Conservation (phyloP, 2,797 vertebrate species). For the Astyanax mexicanus region DNA sequence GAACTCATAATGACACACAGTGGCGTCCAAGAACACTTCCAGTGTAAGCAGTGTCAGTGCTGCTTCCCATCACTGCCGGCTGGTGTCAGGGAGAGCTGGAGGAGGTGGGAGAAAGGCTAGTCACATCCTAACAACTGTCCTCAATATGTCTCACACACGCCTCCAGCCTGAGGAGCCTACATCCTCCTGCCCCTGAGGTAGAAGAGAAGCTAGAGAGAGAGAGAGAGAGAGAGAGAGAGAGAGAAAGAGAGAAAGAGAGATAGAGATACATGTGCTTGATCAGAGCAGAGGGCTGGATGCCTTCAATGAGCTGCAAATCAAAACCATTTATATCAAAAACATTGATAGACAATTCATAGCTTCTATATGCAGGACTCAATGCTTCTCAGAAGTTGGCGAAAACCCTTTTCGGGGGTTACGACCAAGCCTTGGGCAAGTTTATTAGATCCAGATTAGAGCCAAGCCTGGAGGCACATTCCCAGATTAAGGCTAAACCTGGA, state of each 20-base stretch:
- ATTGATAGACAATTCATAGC: not conserved
- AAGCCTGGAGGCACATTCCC: too few relatives aligned
- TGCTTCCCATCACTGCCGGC: constrained; percentile 1
- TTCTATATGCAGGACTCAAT: not conserved
- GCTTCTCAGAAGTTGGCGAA: not conserved
- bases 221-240: too few relatives aligned
- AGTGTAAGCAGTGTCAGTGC: constrained; percentile 13
- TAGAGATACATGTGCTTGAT: constrained; percentile 11
- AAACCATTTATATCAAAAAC: constrained; percentile 21
- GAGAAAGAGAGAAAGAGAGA: too few relatives aligned
- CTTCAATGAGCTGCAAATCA: constrained; percentile 15
- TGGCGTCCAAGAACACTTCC: constrained; percentile 14
- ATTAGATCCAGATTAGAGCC: too few relatives aligned
- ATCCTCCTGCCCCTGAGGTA: constrained; percentile 1
- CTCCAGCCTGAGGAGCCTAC: constrained; percentile 29
- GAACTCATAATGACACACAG: not conserved
- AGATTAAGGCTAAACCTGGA: too few relatives aligned
- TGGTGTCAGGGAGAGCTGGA: not conserved
- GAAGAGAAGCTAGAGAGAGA: constrained; percentile 4
- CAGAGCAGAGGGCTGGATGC: not conserved
- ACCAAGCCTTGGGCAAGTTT: too few relatives aligned
- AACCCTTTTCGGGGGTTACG: not conserved
- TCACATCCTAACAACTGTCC: constrained; percentile 33
- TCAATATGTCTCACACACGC: constrained; percentile 41
- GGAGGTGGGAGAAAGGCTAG: constrained; percentile 15